Evolutionary conservation across 2,888 invertebrate species (phyloP).

Genomic region (Villa cingulata): DNA sequence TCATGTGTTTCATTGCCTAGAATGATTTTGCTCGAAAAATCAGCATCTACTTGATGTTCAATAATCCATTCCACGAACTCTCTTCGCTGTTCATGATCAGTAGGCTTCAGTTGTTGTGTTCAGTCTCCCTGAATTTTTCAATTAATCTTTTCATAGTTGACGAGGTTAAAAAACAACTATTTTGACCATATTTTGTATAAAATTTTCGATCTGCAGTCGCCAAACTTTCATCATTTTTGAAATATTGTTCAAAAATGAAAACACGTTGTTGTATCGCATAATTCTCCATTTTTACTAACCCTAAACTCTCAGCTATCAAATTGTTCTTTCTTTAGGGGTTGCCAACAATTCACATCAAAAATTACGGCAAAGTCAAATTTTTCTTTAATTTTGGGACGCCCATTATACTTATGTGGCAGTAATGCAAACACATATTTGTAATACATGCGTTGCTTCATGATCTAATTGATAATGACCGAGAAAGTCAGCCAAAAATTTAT

Average conservation of each 20-base stretch:
- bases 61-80: slow-evolving; percentile 6
- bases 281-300: background rate
- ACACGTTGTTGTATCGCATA: background rate
- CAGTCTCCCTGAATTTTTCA: slow-evolving; percentile 4
- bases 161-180: too few species aligned
- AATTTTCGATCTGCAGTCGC: slow-evolving; percentile 1
- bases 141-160: slow-evolving; percentile 4
- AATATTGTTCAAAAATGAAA: too few species aligned
- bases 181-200: too few species aligned
- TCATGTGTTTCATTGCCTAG: background rate
- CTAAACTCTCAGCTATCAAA: background rate
- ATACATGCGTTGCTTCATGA: too few species aligned
- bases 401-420: too few species aligned
- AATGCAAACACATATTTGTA: too few species aligned
- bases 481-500: too few species aligned
- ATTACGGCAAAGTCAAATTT: background rate
- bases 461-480: too few species aligned
- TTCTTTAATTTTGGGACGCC: background rate
- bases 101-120: slow-evolving; percentile 3
- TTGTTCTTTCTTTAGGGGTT: background rate
- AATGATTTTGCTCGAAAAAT: slow-evolving; percentile 4
- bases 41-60: slow-evolving; percentile 1
- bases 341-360: background rate
- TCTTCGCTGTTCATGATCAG: slow-evolving; percentile 6
- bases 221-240: background rate